Conservation (phyloP, 2,888 invertebrate genomes). For the Lepidocyrtoides sp. region DNA sequence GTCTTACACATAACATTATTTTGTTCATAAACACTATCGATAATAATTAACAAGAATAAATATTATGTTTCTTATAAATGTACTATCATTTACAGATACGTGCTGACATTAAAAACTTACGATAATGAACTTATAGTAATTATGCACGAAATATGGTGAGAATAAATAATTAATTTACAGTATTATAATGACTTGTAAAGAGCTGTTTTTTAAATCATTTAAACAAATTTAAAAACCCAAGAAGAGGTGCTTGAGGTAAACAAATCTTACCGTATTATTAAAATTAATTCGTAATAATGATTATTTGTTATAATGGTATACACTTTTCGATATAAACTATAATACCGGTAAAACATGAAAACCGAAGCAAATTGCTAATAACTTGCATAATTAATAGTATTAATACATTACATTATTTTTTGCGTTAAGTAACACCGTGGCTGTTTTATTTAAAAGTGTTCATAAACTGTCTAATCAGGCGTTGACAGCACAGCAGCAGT, state of each 20-base stretch:
- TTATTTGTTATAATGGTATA: neutral
- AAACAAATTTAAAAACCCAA: conserved; percentile 4
- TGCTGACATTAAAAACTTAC: conserved; percentile 25
- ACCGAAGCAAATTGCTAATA: too few relatives aligned
- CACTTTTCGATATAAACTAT: neutral
- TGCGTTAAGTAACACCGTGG: too few relatives aligned
- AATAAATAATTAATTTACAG: neutral
- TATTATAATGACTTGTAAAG: conserved; percentile 21
- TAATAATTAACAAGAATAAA: conserved; percentile 48
- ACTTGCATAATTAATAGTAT: too few relatives aligned
- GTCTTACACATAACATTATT: conserved; percentile 28
- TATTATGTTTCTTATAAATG: conserved; percentile 37
- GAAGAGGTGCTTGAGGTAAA: neutral
- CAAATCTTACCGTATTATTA: neutral
- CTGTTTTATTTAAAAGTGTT: neutral
- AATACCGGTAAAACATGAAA: neutral
- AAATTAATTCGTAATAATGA: neutral
- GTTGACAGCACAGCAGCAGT: neutral
- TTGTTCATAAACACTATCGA: conserved; percentile 19
- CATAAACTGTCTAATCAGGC: neutral
- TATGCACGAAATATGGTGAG: conserved; percentile 21
- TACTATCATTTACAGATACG: conserved; percentile 20
- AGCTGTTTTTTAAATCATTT: neutral
- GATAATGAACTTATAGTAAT: conserved; percentile 33
- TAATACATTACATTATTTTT: too few relatives aligned